Base-by-base conservation (phyloP, 2,113 vertebrate species). In the Chaenogobius annularis region DNA sequence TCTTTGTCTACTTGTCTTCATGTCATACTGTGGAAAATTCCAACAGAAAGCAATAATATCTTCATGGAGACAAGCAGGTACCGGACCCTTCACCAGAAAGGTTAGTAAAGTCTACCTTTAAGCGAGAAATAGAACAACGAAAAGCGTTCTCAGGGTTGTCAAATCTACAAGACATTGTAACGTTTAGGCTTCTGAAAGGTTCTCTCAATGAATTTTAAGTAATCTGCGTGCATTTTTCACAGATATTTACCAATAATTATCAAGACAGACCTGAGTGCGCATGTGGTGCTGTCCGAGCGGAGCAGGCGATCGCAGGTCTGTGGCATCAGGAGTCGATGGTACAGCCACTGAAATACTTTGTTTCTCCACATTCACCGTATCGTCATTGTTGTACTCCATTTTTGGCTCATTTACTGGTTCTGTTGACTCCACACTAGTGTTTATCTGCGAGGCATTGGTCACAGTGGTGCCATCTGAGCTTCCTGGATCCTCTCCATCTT, bases 241-340 rank as follows among this genome's bases (percentile, higher is more conserved):
- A 20, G n/a, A 20, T 20, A 54, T 22, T 22, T 55, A 55, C 12
- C 22, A 14, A 6, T 12, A 26, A 26, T 26, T 26, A 1, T 14
- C 3, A 13, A 58, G 4, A 58, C 55, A 14, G 58, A 95, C 94
- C 86, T 98, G 97, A 0, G 95, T 96, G 69, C 95, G 94, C 0
- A 95, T 84, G 0, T 96, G 95, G 68, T 96, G 94, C 0, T 93
- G 93, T 73, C 88, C 83, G 7, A 64, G 37, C 62, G 80, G 81
- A 15, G 85, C 90, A 0, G 88, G 88, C 8, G 90, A 83, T n/a
- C 31, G 56, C 20, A 78, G 82, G 58, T 82, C 74, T 0, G 10
- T 74, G n/a, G 71, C 75, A n/a, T 71, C 72, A 9, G 73, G 70
- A 35, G 81, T 80, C 5, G 55, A 47, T 15, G 82, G 81, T 64